Conservation (phyloP, 2,797 vertebrate species). For the Ataeniobius toweri region DNA sequence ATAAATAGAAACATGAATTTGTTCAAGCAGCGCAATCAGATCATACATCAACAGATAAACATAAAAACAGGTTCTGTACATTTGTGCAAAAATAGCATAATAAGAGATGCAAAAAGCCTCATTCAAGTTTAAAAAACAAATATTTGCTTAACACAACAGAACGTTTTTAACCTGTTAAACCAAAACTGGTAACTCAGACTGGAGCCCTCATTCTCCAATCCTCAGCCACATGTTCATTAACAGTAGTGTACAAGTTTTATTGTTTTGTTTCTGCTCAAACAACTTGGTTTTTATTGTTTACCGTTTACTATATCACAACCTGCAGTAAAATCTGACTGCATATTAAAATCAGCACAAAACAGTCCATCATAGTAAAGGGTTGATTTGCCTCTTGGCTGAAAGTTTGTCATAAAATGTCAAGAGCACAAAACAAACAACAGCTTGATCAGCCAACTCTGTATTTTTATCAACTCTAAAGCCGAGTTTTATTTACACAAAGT, state of each 20-base stretch:
- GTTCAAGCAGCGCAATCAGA: conserved; percentile 19
- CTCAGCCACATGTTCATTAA: not conserved
- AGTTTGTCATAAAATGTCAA: conserved; percentile 14
- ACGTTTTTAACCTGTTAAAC: not conserved
- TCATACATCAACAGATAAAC: conserved; percentile 23
- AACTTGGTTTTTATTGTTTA: not conserved
- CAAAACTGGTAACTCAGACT: not conserved
- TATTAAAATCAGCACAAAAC: conserved; percentile 16
- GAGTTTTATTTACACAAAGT: conserved; percentile 2
- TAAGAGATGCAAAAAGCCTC: conserved; percentile 74
- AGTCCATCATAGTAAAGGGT: conserved; percentile 9
- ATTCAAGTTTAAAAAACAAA: conserved; percentile 79
- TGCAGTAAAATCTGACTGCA: conserved; percentile 5
- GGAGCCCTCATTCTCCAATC: not conserved
- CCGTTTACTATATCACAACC: too few relatives aligned
- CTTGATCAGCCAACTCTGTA: not conserved
- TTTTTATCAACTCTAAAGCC: not conserved
- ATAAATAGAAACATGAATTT: conserved; percentile 49
- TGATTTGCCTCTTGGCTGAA: conserved; percentile 3
- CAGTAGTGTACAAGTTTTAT: not conserved
- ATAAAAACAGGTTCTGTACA: conserved; percentile 46
- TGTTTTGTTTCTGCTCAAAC: not conserved
- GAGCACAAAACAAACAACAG: not conserved
- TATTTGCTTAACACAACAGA: conserved; percentile 12
- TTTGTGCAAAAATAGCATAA: conserved; percentile 88